Percentiles rank a stretch among this genome's conserved stretches.
Conservation (phyloP, 1,140 invertebrate species). For the Pomacea maculata region DNA sequence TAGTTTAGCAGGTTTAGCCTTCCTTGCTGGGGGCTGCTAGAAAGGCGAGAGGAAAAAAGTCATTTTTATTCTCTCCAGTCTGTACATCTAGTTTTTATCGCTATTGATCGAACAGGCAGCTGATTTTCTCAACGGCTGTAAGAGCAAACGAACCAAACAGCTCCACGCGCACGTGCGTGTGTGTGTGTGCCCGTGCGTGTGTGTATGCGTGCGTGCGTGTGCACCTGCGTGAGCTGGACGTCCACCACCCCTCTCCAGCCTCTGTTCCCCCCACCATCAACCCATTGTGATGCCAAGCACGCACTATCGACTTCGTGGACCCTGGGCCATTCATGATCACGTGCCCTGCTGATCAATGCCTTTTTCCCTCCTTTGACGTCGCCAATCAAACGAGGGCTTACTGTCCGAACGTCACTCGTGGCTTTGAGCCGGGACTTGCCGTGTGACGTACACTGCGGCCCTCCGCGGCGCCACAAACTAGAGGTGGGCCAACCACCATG, state of each 20-base stretch:
- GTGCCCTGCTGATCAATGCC: not conserved
- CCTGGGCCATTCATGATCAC: too few relatives aligned
- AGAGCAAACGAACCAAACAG: not conserved
- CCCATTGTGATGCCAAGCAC: too few relatives aligned
- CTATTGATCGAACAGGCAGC: not conserved
- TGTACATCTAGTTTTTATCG: not conserved
- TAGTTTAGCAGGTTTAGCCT: not conserved
- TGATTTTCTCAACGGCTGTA: not conserved
- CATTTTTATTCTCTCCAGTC: not conserved
- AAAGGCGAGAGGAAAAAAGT: not conserved
- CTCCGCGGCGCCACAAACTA: not conserved
- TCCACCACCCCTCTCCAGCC: too few relatives aligned
- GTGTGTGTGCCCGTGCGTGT: constrained; percentile 1
- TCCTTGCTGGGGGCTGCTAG: too few relatives aligned
- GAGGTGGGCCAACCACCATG: not conserved
- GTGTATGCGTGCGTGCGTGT: not conserved
- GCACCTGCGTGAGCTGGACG: not conserved
- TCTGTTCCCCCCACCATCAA: too few relatives aligned
- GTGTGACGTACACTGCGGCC: not conserved
- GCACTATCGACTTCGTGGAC: too few relatives aligned
- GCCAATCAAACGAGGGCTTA: not conserved
- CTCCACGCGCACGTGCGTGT: not conserved
- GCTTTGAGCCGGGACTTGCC: not conserved
- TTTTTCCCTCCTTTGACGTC: not conserved
- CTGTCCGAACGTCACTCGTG: not conserved